A percentile compares a stretch with the other conserved stretches of the same genome.
phyloP scores from a whole-genome alignment of 2,797 vertebrate species.

The Pangasius djambal region DNA sequence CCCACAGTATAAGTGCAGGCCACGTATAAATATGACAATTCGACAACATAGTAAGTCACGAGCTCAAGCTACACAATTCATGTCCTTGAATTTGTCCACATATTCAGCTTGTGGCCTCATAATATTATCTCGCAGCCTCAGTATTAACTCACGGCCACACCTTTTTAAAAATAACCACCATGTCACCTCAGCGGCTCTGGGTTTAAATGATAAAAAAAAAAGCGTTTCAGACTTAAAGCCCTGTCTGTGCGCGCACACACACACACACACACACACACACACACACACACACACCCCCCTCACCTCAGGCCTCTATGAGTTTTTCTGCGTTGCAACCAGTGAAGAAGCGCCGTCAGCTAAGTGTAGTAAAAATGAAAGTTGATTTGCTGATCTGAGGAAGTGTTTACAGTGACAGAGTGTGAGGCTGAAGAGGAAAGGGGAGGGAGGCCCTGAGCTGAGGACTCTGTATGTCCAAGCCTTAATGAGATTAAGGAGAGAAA shows the following conservation, averaged over 20 bases:
- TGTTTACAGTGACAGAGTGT: background rate
- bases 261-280: background rate
- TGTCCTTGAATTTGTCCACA: background rate
- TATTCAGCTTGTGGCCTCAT: background rate
- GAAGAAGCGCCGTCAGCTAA: background rate
- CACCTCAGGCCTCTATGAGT: background rate
- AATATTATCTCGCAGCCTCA: background rate
- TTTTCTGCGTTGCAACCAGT: background rate
- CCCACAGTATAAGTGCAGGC: background rate
- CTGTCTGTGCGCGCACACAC: background rate
- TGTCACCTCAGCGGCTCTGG: constrained; percentile 1
- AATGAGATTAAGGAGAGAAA: constrained; percentile 50
- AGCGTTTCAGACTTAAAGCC: background rate
- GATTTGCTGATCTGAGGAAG: constrained; percentile 25
- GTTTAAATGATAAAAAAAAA: constrained; percentile 2
- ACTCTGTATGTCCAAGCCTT: constrained; percentile 25
- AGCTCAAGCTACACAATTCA: background rate
- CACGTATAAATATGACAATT: background rate
- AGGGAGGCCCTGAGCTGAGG: constrained; percentile 20
- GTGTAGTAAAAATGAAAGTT: constrained; percentile 6
- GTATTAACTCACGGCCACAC: background rate
- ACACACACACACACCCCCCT: background rate
- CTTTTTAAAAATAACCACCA: background rate
- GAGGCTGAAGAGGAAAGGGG: background rate
- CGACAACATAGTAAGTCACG: background rate